Conservation (phyloP, 2,888 invertebrate genomes). For the Aplocera efformata region DNA sequence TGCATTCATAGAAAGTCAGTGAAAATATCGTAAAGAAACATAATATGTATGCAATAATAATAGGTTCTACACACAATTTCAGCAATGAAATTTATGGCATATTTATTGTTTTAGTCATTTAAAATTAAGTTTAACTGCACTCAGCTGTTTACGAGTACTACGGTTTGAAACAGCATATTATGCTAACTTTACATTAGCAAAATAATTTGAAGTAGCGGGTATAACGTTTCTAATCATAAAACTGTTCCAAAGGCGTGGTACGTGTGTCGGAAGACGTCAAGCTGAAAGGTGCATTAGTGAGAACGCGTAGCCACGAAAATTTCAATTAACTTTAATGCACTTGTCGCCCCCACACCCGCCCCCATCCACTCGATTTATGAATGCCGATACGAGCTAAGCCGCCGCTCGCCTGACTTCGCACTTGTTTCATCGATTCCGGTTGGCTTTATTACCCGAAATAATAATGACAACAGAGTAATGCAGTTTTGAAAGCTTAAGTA, state of each 20-base stretch:
- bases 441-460: slow-evolving; percentile 53
- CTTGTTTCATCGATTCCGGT: slow-evolving; percentile 52
- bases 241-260: slow-evolving; percentile 37
- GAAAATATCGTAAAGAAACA: too few relatives aligned
- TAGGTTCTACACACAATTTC: too few relatives aligned
- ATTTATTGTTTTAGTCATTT: too few relatives aligned
- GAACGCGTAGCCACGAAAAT: slow-evolving; percentile 69
- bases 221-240: slow-evolving; percentile 30
- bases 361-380: slow-evolving; percentile 53
- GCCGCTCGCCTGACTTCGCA: slow-evolving; percentile 51
- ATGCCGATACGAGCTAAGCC: slow-evolving; percentile 56
- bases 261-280: slow-evolving; percentile 41
- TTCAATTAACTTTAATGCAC: slow-evolving; percentile 73
- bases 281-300: slow-evolving; percentile 67
- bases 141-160: too few relatives aligned
- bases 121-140: too few relatives aligned
- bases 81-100: too few relatives aligned
- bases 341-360: slow-evolving; percentile 41
- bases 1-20: too few relatives aligned
- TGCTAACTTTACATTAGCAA: slow-evolving; percentile 10
- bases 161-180: too few relatives aligned
- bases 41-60: too few relatives aligned
- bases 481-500: background rate
- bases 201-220: slow-evolving; percentile 9
- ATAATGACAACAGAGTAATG: slow-evolving; percentile 35